Evolutionary conservation across 2,888 invertebrate genomes (phyloP), one percentile per base, ranked within the genome.

Genomic region (Cataglyphis rosenhaueri): DNA sequence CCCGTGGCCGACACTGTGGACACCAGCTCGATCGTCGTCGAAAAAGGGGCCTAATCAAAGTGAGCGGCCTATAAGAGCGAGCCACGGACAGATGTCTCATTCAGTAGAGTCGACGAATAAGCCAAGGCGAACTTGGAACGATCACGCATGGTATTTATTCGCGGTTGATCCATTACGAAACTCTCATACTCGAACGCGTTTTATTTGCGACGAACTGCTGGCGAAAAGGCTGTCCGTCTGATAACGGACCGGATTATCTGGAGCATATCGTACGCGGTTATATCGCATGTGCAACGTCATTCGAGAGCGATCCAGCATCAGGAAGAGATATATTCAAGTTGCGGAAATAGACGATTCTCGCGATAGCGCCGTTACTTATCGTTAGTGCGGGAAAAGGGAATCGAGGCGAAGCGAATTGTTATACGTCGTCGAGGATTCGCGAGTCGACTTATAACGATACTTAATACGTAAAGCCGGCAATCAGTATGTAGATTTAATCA

Each of bases 61-160:
- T 90, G 90, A 91, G 86, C 89, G 89, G 91, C 89, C 92, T 93
- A 93, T 93, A 93, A 93, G 92, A 92, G 92, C 89, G 85, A 85
- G 90, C 87, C 84, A 88, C 86, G 84, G 52, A 84, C 89, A 89
- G 91, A 91, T 89, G 87, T 91, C 87, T 89, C 90, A 88, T 90
- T 93, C 92, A 92, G 92, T 93, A 89, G 86, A 62, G 71, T 41
- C 52, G 78, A 25, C 68, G 86, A n/a, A 52, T 83, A 81, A 86
- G 38, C 59, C 82, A 84, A 84, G 84, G 57, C 81, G 76, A 82
- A 65, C 78, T 52, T 61, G 18, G 62, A 29, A 29, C 9, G 12
- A 6, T 6, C 52, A 2, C 52, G n/a, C n/a, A n/a, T 38, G 18
- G 35, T 61, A 65, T 18, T 70, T 76, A 55, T 65, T 25, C 29